Conservation (phyloP, 1,140 invertebrate species). For the Trypoxylus dichotomus region DNA sequence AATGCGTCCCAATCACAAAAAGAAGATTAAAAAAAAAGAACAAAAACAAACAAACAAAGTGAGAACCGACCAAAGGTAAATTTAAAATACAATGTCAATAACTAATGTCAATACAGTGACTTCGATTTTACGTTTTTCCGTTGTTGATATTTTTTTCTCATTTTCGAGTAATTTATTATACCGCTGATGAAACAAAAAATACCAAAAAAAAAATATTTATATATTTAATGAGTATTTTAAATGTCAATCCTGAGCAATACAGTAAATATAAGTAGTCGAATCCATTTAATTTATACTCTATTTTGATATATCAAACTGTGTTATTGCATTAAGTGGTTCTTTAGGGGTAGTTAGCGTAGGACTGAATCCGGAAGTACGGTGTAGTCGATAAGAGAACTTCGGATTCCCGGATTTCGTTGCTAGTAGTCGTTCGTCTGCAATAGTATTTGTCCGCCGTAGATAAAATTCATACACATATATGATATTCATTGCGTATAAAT, state of each 20-base stretch:
- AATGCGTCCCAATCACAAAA: background rate
- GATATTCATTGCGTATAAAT: background rate
- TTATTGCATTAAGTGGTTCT: constrained; percentile 49
- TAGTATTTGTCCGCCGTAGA: constrained; percentile 14
- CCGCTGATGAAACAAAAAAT: background rate
- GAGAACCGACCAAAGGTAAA: constrained; percentile 50
- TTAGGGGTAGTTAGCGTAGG: constrained; percentile 3
- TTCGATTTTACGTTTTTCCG: constrained; percentile 40
- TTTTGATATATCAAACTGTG: constrained; percentile 53
- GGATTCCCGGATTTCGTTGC: background rate
- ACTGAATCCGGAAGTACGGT: background rate
- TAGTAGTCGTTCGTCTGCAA: constrained; percentile 12
- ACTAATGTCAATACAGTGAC: constrained; percentile 52
- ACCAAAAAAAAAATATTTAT: background rate
- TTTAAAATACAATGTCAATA: constrained; percentile 51
- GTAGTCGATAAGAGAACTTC: background rate
- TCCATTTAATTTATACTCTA: constrained; percentile 44
- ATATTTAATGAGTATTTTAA: constrained; percentile 42
- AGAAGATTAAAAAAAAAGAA: background rate
- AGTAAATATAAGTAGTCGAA: constrained; percentile 50
- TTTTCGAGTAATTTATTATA: constrained; percentile 17
- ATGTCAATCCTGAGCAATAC: constrained; percentile 56
- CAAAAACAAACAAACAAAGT: background rate
- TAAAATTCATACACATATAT: background rate
- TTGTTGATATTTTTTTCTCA: constrained; percentile 25